Evolutionary conservation across 2,888 invertebrate species (phyloP).

Genomic region (Athalia rosae): DNA sequence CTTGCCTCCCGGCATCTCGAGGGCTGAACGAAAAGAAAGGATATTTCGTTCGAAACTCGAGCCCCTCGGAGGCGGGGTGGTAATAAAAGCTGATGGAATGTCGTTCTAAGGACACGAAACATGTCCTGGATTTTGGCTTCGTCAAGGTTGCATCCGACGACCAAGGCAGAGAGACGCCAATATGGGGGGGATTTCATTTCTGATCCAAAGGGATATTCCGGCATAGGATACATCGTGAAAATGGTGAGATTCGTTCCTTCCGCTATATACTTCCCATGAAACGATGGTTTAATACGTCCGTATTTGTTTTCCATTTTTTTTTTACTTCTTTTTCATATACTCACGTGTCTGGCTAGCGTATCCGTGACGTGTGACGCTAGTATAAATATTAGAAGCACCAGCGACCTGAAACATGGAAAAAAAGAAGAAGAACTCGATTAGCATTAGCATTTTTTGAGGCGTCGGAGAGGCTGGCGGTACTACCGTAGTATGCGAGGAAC

Average conservation of each 20-base stretch:
- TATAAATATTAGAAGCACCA: slow-evolving; percentile 78
- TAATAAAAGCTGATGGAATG: slow-evolving; percentile 65
- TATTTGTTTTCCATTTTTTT: neutral
- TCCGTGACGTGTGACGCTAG: slow-evolving; percentile 75
- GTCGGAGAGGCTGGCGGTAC: neutral
- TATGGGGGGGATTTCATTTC: neutral
- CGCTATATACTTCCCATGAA: neutral
- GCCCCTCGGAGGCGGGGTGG: slow-evolving; percentile 56
- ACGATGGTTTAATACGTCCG: neutral
- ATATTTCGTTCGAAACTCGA: slow-evolving; percentile 50
- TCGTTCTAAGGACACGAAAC: slow-evolving; percentile 55
- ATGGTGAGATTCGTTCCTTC: no score
- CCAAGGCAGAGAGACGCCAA: neutral
- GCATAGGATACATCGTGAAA: no score
- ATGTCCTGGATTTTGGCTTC: slow-evolving; percentile 21
- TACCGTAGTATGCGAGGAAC: slow-evolving; percentile 19
- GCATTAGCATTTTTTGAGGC: neutral
- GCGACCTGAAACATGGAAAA: slow-evolving; percentile 77
- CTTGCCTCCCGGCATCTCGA: no score
- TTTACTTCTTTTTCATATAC: slow-evolving; percentile 66
- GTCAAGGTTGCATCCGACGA: neutral
- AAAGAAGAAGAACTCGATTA: slow-evolving; percentile 52
- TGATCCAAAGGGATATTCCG: no score
- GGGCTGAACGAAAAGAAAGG: slow-evolving; percentile 15
- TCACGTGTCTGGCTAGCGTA: slow-evolving; percentile 79